Percentiles rank a stretch among this genome's conserved stretches.
phyloP scores from a whole-genome alignment of 2,888 invertebrate species.

The Polia nebulosa region DNA sequence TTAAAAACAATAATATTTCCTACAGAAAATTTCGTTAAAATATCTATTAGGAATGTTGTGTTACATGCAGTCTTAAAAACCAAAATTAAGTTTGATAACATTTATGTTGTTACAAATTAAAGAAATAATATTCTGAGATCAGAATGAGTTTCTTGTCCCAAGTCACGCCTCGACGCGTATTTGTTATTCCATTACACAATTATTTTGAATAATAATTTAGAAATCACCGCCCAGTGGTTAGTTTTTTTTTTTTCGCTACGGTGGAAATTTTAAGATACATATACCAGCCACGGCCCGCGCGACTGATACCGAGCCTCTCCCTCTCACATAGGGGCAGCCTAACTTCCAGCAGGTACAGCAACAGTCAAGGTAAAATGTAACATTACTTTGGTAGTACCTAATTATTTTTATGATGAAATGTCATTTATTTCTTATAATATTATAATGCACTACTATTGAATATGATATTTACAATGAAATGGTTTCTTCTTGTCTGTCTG shows the following conservation, averaged over 20 bases:
- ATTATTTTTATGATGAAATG: neutral
- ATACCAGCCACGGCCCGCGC: neutral
- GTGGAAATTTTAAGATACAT: neutral
- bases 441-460: neutral
- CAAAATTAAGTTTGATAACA: constrained; percentile 16
- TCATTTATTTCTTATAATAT: neutral
- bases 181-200: neutral
- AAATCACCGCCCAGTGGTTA: neutral
- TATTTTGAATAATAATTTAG: neutral
- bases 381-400: constrained; percentile 3
- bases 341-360: neutral
- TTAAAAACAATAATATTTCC: neutral
- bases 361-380: neutral
- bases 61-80: constrained; percentile 36
- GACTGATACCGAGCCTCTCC: too few species aligned
- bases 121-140: constrained; percentile 36
- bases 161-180: neutral
- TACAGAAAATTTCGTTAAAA: constrained; percentile 2
- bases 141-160: constrained; percentile 9
- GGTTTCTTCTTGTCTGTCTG: neutral
- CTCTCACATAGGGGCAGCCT: neutral
- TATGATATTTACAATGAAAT: constrained; percentile 25
- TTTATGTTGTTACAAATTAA: neutral
- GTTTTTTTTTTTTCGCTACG: neutral
- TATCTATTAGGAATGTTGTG: constrained; percentile 47